Base-by-base conservation (phyloP, 2,888 invertebrate genomes). In the Yponomeuta cagnagella region DNA sequence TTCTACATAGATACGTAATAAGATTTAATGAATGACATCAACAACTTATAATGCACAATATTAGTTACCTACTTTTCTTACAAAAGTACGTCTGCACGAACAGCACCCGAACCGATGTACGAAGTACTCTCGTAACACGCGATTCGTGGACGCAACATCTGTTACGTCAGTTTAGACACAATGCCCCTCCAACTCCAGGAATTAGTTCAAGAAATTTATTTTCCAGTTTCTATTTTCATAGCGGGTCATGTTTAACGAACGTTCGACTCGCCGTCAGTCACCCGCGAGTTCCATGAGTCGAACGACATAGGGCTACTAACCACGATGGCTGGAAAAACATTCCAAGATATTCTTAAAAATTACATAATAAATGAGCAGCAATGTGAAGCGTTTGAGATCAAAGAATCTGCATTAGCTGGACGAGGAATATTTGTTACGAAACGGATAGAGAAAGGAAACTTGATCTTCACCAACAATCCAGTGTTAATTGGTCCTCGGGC, bases 361-460 rank as follows among this genome's bases (percentile, higher is more conserved):
- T 64, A 64, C 65, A 8, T 65, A 64, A 8, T n/a, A 64, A 58
- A 58, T 58, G 12, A 58, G 31, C 33, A 65, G 4, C 4, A 58
- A 58, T 15, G 52, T 58, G 31, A 65, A 65, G 65, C 33, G 33
- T 58, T 58, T 95, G 86, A 81, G 67, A 89, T 96, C 70, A 89
- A 86, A 73, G 80, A 86, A 75, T 95, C 96, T 0, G 76, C 81
- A 15, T 81, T 95, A 15, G 94, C 95, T 37, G 96, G 96, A 30
- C 93, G 95, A 74, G 96, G 96, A 43, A 77, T 96, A 31, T 95
- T 96, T 76, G 95, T 96, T 48, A 89, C 86, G 2, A 87, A 93
- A 71, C 90, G 93, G 75, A 94, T 96, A 69, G 84, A 89, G 72
- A 84, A 86, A 70, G 95, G 96, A 70, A 94, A 94, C 76, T 78